Conservation (phyloP, 2,888 invertebrate genomes). For the Zelleria hepariella region DNA sequence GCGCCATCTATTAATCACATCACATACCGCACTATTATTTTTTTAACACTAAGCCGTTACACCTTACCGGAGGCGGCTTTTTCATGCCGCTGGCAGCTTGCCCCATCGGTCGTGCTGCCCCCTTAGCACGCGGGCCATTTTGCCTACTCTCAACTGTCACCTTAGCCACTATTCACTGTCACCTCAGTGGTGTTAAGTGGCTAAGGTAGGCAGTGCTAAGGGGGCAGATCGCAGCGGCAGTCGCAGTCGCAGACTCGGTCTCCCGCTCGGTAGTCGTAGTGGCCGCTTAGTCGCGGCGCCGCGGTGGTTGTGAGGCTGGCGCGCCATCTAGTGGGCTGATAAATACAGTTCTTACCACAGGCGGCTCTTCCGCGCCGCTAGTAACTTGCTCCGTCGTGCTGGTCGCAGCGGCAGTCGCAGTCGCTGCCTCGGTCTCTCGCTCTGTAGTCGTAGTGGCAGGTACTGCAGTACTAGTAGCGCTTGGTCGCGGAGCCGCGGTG, state of each 20-base stretch:
- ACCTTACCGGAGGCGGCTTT: too few species aligned
- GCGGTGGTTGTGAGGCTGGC: constrained; percentile 24
- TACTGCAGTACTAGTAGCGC: constrained; percentile 17
- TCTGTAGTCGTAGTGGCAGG: constrained; percentile 24
- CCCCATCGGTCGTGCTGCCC: too few species aligned
- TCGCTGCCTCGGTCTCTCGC: constrained; percentile 4
- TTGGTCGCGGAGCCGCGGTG: constrained; percentile 27
- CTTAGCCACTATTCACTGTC: too few species aligned
- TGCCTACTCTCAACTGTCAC: too few species aligned
- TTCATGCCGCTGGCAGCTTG: too few species aligned
- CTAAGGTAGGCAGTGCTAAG: too few species aligned
- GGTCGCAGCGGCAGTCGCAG: background rate
- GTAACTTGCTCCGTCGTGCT: background rate
- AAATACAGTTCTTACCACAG: constrained; percentile 17
- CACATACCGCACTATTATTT: too few species aligned
- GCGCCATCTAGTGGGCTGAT: constrained; percentile 25
- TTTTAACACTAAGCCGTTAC: too few species aligned
- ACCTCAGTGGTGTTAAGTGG: too few species aligned
- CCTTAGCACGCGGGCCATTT: too few species aligned
- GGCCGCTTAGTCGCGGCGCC: constrained; percentile 25
- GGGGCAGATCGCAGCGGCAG: background rate
- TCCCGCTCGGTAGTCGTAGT: constrained; percentile 21
- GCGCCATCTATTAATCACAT: too few species aligned
- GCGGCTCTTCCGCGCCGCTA: background rate
- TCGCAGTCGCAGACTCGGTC: background rate